Base-by-base conservation (phyloP, 2,888 invertebrate genomes). In the Perizoma affinitatum region DNA sequence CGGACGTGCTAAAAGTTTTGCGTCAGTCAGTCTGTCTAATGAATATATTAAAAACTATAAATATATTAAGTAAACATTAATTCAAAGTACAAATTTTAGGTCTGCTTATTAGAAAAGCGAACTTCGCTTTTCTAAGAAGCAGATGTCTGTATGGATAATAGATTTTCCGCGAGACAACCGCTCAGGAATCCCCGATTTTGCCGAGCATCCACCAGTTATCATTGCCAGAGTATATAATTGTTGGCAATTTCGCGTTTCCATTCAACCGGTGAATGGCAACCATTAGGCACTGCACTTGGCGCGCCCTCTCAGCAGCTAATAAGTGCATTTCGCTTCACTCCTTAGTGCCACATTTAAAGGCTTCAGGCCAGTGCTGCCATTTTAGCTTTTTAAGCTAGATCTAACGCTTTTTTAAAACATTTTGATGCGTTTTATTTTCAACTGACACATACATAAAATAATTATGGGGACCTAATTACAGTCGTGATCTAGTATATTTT, bases 191-290 rank as follows among this genome's bases (percentile, higher is more conserved):
- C 76, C 75, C 50, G 75, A 84, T 85, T 86, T 88, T 88, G 81
- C 78, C 78, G 81, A 83, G 79, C 84, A 88, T 89, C 89, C 83
- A 76, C 89, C 84, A 76, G 90, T 91, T 91, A 91, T 91, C 91
- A 91, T 90, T 90, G 85, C 82, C 77, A 80, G 86, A 92, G 92
- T 86, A 87, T 88, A 88, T 91, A 91, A 92, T 92, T 90, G 91
- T 89, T 88, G 87, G 90, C 87, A 91, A 91, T 92, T 90, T 86
- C 75, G 76, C 87, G 85, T 86, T 80, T 85, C 88, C 86, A 90
- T 91, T 92, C 90, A 90, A 74, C 80, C 79, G 72, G 78, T 92
- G 91, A 92, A 92, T 91, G 80, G 87, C 80, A 82, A 84, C 91
- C 92, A 92, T 92, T 92, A 92, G 90, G 82, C 88, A 70, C 76